Percentiles rank a stretch among this genome's conserved stretches.
phyloP scores from a whole-genome alignment of 2,113 vertebrate species.

The Strix uralensis region DNA sequence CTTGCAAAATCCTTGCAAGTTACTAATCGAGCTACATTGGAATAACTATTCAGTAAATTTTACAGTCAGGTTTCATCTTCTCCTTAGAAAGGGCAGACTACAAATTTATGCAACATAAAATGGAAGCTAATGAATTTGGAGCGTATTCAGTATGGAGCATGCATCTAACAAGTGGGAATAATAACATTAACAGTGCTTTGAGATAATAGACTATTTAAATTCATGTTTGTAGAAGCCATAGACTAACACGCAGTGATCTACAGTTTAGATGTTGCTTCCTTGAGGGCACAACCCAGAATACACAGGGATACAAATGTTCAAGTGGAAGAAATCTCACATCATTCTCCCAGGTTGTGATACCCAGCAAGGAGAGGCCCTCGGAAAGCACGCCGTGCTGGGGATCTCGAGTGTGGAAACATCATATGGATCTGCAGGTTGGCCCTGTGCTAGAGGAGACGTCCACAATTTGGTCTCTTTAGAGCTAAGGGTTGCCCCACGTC shows the following conservation, averaged over 20 bases:
- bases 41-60: slow-evolving; percentile 63
- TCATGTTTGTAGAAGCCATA: slow-evolving; percentile 51
- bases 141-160: slow-evolving; percentile 34
- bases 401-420: background rate
- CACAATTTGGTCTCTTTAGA: background rate
- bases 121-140: slow-evolving; percentile 69
- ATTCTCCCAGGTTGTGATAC: background rate
- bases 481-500: background rate
- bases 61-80: slow-evolving; percentile 61
- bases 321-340: background rate
- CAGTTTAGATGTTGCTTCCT: background rate
- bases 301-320: background rate
- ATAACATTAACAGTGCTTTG: slow-evolving; percentile 64
- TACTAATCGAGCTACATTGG: slow-evolving; percentile 66
- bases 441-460: accelerated
- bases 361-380: background rate
- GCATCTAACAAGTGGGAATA: slow-evolving; percentile 65
- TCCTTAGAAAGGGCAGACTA: slow-evolving; percentile 63
- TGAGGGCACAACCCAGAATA: background rate
- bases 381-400: accelerated
- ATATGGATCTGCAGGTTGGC: background rate
- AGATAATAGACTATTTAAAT: slow-evolving; percentile 68
- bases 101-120: slow-evolving; percentile 70
- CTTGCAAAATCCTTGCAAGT: slow-evolving; percentile 39
- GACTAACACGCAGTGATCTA: background rate